These are phyloP conservation scores for Aviceda subcristata DNA, from an alignment of 2,113 vertebrate species.

Conservation along the genomic window DNA sequence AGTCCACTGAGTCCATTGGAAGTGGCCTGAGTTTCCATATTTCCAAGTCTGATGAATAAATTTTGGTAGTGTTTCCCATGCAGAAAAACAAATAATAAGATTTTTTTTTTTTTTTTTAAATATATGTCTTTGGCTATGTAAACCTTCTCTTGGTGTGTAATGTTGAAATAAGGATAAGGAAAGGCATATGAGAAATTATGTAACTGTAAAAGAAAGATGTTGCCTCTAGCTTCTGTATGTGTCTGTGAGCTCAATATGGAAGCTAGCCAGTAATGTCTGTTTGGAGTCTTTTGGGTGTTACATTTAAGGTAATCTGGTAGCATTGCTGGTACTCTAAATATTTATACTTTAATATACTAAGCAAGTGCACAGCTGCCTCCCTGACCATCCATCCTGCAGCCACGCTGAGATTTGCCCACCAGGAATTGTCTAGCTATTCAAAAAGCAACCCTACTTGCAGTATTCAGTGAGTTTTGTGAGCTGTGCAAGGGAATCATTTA, in stretches of 20 bases:
- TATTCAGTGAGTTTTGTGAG: neutral
- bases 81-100: neutral
- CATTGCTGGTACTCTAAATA: neutral
- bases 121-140: neutral
- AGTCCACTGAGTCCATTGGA: neutral
- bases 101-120: neutral
- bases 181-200: neutral
- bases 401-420: neutral
- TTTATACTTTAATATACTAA: neutral
- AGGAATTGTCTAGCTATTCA: neutral
- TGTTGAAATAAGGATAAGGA: neutral
- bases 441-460: neutral
- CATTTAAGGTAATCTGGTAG: neutral
- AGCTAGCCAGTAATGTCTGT: neutral
- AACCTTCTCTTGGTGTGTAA: neutral
- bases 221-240: neutral
- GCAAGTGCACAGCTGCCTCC: neutral
- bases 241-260: accelerated
- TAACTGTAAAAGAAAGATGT: neutral
- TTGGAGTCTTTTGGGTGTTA: neutral
- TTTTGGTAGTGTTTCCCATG: neutral
- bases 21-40: neutral
- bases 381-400: neutral
- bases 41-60: neutral
- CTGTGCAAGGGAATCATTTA: neutral